These are phyloP conservation scores for Orbicella faveolata DNA, from an alignment of 64 coral and sea anemone genomes.

Conservation along the genomic window DNA sequence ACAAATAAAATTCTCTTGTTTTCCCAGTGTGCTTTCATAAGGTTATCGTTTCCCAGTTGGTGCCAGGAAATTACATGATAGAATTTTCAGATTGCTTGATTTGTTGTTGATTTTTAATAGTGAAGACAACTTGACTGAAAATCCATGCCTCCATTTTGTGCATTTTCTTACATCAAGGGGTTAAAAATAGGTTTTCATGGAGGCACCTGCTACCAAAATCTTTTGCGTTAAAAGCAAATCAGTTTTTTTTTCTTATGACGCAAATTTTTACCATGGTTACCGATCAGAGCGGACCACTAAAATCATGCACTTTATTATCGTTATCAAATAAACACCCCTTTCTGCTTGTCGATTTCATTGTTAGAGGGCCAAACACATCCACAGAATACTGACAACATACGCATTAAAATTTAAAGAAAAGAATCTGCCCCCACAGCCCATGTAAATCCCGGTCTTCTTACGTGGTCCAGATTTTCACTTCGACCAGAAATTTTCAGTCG, in stretches of 20 bases:
- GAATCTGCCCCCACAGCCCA: constrained; percentile 23
- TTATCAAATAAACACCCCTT: constrained; percentile 48
- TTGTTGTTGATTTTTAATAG: not conserved
- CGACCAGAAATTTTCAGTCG: constrained; percentile 10
- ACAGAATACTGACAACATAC: constrained; percentile 18
- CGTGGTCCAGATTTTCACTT: not conserved
- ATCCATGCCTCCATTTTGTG: not conserved
- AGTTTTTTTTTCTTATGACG: constrained; percentile 8
- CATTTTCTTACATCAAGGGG: not conserved
- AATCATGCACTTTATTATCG: constrained; percentile 23
- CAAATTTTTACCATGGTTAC: constrained; percentile 21
- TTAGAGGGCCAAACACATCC: constrained; percentile 27
- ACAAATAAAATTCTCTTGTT: not conserved
- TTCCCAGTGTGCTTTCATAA: not conserved
- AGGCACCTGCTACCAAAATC: not conserved
- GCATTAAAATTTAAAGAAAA: constrained; percentile 46
- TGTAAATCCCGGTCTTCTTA: constrained; percentile 18
- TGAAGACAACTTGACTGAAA: not conserved
- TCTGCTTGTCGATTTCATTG: constrained; percentile 16
- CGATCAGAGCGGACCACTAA: not conserved
- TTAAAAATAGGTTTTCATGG: constrained; percentile 35
- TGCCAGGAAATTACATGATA: not conserved
- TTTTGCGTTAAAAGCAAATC: constrained; percentile 32
- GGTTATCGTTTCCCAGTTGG: not conserved
- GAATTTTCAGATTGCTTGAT: not conserved